Base-by-base conservation (phyloP, 2,797 vertebrate genomes). In the Malacoraja senta region DNA sequence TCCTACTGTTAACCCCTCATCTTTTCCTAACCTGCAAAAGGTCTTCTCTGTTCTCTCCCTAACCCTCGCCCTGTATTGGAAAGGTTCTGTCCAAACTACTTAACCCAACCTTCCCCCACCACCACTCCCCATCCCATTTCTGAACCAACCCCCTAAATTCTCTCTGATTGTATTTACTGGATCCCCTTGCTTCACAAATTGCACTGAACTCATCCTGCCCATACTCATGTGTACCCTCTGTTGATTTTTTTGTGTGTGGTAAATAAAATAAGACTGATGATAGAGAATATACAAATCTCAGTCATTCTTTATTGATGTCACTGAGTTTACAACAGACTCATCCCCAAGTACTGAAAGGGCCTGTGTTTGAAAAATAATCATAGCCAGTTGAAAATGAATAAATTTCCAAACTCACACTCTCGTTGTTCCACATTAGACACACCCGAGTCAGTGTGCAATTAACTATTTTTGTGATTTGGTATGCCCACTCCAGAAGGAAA, bases 261-360 rank as follows among this genome's bases (percentile, higher is more conserved):
- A 63, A 32, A 63, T 86, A n/a, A 32, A 19, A 63, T 19, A 32
- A 53, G 80, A 83, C 44, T n/a, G 35, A 65, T 65, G 6, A 4
- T 17, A 88, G 17, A 32, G 84, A 88, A 88, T 65, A 65, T 88
- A 35, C 84, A 88, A 88, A 65, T 88, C 61, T n/a, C 6, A 32
- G 61, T 12, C 1, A 86, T n/a, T 17, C 61, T 86, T 63, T 63
- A 86, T 29, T 32, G 61, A 86, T 83, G 24, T n/a, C 44, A 26
- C 26, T 26, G 15, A 44, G 53, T 83, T 86, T 88, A 15, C 63
- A 65, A 32, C 9, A 65, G n/a, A 65, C 65, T 88, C 61, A 88
- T 35, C 29, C 61, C 83, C 58, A 65, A 35, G 26, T n/a, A 35
- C 17, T 65, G n/a, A 65, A 65, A 65, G 35, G 17, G 15, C 65